Conservation (phyloP, 2,888 invertebrate genomes). For the Plusia festucae region DNA sequence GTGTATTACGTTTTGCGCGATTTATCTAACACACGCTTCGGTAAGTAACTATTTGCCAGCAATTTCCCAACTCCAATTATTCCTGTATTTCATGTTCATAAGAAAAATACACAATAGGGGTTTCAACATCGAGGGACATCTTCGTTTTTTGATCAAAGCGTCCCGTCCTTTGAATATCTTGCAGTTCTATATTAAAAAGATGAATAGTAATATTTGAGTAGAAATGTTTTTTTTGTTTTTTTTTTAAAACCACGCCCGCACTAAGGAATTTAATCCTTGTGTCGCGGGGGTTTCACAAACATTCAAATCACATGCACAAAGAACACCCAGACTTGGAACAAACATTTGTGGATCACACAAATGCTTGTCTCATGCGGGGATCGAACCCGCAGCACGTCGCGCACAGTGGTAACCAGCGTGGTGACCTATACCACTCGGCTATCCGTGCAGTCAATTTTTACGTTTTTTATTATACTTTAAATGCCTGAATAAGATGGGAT, state of each 20-base stretch:
- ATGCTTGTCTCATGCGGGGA: too few species aligned
- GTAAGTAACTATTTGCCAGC: conserved; percentile 12
- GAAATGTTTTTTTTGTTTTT: neutral
- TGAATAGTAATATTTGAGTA: conserved; percentile 13
- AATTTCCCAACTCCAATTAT: conserved; percentile 6
- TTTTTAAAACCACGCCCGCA: too few species aligned
- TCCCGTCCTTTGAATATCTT: conserved; percentile 32
- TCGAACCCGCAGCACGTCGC: too few species aligned
- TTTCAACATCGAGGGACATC: conserved; percentile 18
- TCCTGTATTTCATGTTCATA: conserved; percentile 13
- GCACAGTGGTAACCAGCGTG: too few species aligned
- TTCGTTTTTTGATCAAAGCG: conserved; percentile 47
- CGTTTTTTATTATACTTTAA: too few species aligned
- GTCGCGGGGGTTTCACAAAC: too few species aligned
- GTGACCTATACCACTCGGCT: too few species aligned
- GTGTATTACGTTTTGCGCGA: conserved; percentile 15
- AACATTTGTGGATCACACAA: too few species aligned
- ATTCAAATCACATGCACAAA: too few species aligned
- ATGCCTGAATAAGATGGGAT: conserved; percentile 8
- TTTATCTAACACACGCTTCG: conserved; percentile 8
- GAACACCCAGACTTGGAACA: too few species aligned
- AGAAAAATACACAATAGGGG: conserved; percentile 24
- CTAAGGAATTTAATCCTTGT: too few species aligned
- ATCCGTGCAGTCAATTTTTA: too few species aligned
- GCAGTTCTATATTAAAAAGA: conserved; percentile 38